These are phyloP conservation scores for Folsomia manolachei DNA, from an alignment of 2,888 invertebrate species.

Conservation along the genomic window DNA sequence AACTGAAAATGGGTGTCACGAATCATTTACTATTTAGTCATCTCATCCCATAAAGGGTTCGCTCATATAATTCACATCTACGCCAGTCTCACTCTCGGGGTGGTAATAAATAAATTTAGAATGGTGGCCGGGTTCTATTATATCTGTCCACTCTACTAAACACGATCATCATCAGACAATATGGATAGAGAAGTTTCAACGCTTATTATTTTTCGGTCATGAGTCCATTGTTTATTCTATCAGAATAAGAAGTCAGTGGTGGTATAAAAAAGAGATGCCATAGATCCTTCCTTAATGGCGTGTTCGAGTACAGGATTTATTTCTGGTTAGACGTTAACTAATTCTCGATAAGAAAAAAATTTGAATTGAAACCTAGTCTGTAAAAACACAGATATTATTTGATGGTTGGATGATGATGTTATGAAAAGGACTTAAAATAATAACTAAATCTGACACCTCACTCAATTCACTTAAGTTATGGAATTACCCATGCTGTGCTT, in stretches of 20 bases:
- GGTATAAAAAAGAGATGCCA: neutral
- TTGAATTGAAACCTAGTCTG: neutral
- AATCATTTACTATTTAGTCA: conserved; percentile 43
- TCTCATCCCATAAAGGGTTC: conserved; percentile 34
- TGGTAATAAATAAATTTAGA: too few relatives aligned
- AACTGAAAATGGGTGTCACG: conserved; percentile 45
- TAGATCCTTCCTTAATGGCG: neutral
- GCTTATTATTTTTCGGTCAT: neutral
- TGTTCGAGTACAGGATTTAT: neutral
- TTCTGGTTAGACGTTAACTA: neutral
- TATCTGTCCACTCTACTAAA: conserved; percentile 4
- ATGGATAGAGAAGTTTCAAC: conserved; percentile 1
- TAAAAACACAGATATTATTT: too few relatives aligned
- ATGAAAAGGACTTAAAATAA: neutral
- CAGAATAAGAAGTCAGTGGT: neutral
- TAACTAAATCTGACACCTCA: conserved; percentile 19
- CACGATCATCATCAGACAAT: conserved; percentile 8
- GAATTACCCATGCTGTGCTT: conserved; percentile 17
- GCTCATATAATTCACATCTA: too few relatives aligned
- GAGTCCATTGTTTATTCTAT: neutral
- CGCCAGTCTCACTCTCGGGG: neutral
- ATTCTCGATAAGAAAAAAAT: neutral
- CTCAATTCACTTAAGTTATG: conserved; percentile 22
- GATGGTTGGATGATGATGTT: conserved; percentile 6
- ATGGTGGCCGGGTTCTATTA: neutral